Evolutionary conservation across 2,113 vertebrate genomes (phyloP).

Genomic region (Antennarius striatus): DNA sequence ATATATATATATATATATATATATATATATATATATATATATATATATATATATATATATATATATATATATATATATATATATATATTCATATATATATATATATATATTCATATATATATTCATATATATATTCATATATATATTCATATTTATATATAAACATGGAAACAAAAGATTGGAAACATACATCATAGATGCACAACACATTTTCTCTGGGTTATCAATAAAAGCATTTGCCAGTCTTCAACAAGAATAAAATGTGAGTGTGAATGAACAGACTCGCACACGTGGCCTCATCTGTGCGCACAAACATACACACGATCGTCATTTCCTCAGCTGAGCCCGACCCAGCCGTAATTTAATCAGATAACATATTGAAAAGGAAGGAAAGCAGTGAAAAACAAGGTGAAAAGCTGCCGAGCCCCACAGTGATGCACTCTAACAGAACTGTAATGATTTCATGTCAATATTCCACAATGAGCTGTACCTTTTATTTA

Average conservation of each 20-base stretch:
- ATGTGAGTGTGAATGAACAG: no score
- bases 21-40: no score
- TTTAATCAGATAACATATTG: constrained; percentile 61
- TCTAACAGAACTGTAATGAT: constrained; percentile 24
- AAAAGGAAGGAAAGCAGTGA: constrained; percentile 25
- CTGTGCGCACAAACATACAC: not conserved
- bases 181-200: constrained; percentile 4
- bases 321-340: constrained; percentile 48
- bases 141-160: no score
- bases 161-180: not conserved
- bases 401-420: constrained; percentile 38
- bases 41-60: no score
- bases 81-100: no score
- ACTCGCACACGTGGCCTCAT: not conserved
- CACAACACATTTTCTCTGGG: not conserved
- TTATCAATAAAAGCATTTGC: not conserved
- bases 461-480: constrained; percentile 24
- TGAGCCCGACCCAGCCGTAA: constrained; percentile 56
- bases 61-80: no score
- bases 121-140: no score
- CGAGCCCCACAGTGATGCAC: constrained; percentile 39
- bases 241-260: not conserved
- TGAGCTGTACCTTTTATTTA: constrained; percentile 24
- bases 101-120: no score
- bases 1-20: no score